Conservation (phyloP, 2,797 vertebrate species). For the Spondyliosoma cantharus region DNA sequence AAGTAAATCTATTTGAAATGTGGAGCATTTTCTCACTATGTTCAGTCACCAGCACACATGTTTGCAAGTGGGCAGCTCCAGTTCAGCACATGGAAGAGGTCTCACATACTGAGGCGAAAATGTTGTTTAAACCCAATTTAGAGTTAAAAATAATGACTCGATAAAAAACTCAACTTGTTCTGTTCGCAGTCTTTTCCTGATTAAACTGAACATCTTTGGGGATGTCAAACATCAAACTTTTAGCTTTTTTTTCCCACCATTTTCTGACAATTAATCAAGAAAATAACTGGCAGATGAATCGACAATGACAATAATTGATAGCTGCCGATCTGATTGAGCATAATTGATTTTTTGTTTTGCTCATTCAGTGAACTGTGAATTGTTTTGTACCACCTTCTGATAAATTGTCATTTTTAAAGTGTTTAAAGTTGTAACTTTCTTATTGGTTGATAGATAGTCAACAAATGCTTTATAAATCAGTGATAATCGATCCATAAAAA, state of each 20-base stretch:
- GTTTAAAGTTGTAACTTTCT: not conserved
- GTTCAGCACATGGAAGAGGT: too few relatives aligned
- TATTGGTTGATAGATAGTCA: not conserved
- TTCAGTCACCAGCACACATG: too few relatives aligned
- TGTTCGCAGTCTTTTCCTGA: too few relatives aligned
- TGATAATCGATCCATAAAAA: not conserved
- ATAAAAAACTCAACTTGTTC: too few relatives aligned
- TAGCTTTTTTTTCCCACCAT: too few relatives aligned
- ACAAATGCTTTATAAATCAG: not conserved
- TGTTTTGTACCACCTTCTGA: not conserved
- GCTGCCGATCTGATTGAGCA: not conserved
- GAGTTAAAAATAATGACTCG: too few relatives aligned
- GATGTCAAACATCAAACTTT: too few relatives aligned
- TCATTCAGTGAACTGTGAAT: not conserved
- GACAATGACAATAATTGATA: not conserved
- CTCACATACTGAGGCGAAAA: too few relatives aligned
- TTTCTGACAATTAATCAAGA: not conserved
- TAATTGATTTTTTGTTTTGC: not conserved
- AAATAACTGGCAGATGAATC: not conserved
- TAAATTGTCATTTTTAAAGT: not conserved
- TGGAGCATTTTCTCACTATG: not conserved
- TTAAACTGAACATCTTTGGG: too few relatives aligned
- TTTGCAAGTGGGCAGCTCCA: too few relatives aligned
- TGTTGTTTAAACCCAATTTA: too few relatives aligned
- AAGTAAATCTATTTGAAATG: too few relatives aligned